Evolutionary conservation across 2,797 vertebrate species (phyloP), one percentile per base, ranked within the genome.

Genomic region (Spinibarbus caldwelli): DNA sequence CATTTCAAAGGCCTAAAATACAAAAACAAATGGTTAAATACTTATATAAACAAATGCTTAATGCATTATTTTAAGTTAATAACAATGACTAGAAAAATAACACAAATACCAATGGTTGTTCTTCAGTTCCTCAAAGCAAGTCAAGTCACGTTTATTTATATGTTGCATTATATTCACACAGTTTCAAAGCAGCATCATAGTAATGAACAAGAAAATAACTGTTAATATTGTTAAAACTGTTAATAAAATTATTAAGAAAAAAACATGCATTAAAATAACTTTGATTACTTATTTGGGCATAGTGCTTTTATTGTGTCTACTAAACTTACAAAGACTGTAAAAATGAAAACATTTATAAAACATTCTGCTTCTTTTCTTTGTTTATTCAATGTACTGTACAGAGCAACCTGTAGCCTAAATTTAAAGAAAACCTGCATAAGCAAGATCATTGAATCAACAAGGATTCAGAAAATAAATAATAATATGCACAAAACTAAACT

Each of bases 1-100:
- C 5, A 9, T 68, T 68, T 86, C 34, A 81, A 68, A 73, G 54
- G 34, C 45, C 71, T 62, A 83, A 76, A 49, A 64, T 45, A 62
- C 23, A 59, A 45, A 15, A 62, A 66, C 1, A 1, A 52, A n/a
- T n/a, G 3, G 1, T 26, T 73, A 11, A 23, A 47, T 64, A 54
- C 7, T 6, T 54, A 2, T 4, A 54, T n/a, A 41, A 31, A 2
- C 66, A 79, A 79, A 64, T 64, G 1, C 15, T 23, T 78, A 36
- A 21, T 29, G 36, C 9, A 43, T 70, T 26, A 19, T 59, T 6
- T 41, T 31, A 78, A 66, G 1, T 17, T 64, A 64, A 66, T 34
- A 66, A 59, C n/a, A 77, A 54, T 45, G 26, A 54, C 49, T 38
- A 57, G 34, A 54, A 57, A 57, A 45, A 54, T 76, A 8, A 76